Evolutionary conservation across 2,113 vertebrate genomes (phyloP).

Genomic region (Dromaius novaehollandiae): DNA sequence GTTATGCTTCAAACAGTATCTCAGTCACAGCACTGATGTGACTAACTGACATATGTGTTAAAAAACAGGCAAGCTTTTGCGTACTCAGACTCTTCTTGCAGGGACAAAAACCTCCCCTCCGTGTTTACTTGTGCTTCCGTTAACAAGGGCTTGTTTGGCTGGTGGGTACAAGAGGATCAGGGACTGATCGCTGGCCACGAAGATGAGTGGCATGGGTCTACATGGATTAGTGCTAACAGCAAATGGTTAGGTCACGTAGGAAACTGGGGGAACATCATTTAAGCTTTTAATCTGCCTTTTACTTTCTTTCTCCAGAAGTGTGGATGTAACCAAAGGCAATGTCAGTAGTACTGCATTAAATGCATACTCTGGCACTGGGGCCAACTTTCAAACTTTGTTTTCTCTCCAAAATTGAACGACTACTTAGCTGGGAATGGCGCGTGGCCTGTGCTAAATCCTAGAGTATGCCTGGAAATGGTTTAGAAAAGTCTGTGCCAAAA

Average conservation of each 20-base stretch:
- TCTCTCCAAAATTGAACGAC: neutral
- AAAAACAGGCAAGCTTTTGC: too few species aligned
- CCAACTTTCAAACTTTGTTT: neutral
- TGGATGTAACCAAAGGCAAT: neutral
- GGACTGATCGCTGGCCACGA: neutral
- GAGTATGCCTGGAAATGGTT: slow-evolving; percentile 44
- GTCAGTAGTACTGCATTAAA: neutral
- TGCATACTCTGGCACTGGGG: neutral
- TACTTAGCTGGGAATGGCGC: neutral
- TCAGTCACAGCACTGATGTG: neutral
- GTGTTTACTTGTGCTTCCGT: too few species aligned
- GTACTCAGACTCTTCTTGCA: too few species aligned
- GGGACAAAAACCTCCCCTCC: too few species aligned
- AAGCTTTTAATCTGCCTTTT: neutral
- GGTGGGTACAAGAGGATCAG: neutral
- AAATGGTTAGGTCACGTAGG: neutral
- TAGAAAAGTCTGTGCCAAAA: slow-evolving; percentile 11
- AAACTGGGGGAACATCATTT: neutral
- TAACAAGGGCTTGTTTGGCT: neutral
- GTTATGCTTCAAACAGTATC: neutral
- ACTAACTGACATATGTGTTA: too few species aligned
- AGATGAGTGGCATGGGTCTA: too few species aligned
- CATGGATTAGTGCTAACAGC: neutral
- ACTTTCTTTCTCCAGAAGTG: neutral
- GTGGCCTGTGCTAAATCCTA: slow-evolving; percentile 13